These are phyloP conservation scores for Coelinius sp. DNA, from an alignment of 2,888 invertebrate genomes.

Conservation along the genomic window DNA sequence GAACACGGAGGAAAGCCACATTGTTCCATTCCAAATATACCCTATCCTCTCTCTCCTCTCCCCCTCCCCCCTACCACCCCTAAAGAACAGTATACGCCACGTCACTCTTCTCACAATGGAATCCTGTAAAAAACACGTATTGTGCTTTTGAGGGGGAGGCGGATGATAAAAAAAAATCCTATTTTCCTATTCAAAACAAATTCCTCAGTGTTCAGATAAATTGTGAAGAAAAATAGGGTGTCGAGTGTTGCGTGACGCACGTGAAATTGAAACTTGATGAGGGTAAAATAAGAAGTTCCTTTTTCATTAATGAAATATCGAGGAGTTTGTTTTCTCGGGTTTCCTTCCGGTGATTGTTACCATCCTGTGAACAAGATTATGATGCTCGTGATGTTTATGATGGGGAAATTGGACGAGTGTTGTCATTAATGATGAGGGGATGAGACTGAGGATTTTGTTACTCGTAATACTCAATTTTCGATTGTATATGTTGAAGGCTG, in stretches of 20 bases:
- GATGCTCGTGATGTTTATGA: too few species aligned
- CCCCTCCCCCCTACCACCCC: background rate
- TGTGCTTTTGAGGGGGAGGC: background rate
- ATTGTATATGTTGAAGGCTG: too few species aligned
- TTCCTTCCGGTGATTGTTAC: too few species aligned
- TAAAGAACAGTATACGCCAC: background rate
- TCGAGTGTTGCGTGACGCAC: constrained; percentile 1
- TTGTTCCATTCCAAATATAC: constrained; percentile 32
- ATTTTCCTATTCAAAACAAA: background rate
- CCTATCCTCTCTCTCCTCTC: background rate
- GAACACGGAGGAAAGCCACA: constrained; percentile 27
- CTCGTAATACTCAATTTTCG: too few species aligned
- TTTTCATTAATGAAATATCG: background rate
- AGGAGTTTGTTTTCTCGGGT: too few species aligned
- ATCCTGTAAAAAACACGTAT: constrained; percentile 4
- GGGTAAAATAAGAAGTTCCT: background rate
- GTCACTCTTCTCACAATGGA: constrained; percentile 21
- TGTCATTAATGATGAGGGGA: too few species aligned
- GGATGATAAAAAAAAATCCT: background rate
- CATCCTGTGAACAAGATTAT: too few species aligned
- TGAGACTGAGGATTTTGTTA: too few species aligned
- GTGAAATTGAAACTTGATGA: constrained; percentile 7
- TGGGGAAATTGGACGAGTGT: too few species aligned
- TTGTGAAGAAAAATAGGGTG: background rate
- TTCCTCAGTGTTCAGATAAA: constrained; percentile 8